phyloP scores from a whole-genome alignment of 2,888 invertebrate species.

The Phragmatobia fuliginosa region DNA sequence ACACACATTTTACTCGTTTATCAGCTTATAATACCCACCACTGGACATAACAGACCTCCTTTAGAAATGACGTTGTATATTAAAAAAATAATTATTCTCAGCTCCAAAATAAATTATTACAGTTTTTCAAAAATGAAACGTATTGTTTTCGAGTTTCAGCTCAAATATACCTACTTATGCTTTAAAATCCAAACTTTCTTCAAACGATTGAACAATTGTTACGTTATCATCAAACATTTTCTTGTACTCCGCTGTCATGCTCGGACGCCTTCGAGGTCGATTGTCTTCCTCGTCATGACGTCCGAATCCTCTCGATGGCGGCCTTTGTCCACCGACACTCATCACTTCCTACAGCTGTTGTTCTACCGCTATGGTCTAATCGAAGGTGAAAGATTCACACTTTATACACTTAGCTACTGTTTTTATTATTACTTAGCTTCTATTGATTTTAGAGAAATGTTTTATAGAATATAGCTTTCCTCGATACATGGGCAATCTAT shows the following conservation, averaged over 20 bases:
- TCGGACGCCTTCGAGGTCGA: constrained; percentile 54
- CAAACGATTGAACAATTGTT: constrained; percentile 4
- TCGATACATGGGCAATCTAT: no score
- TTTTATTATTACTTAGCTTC: no score
- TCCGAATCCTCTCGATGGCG: constrained; percentile 54
- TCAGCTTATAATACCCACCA: no score
- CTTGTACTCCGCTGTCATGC: constrained; percentile 47
- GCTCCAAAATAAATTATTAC: no score
- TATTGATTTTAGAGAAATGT: no score
- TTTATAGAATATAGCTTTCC: no score
- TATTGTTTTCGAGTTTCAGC: neutral
- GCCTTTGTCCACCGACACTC: constrained; percentile 39
- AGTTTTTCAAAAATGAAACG: neutral
- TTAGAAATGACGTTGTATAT: no score
- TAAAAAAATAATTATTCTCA: no score
- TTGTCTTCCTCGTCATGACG: constrained; percentile 69
- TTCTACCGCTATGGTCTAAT: constrained; percentile 36
- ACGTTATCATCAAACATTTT: constrained; percentile 38
- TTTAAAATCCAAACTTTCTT: constrained; percentile 18
- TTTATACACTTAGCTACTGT: neutral
- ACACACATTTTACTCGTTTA: no score
- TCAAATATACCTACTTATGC: neutral
- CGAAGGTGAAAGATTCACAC: constrained; percentile 33
- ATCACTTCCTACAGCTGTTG: constrained; percentile 65
- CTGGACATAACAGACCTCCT: no score